These are phyloP conservation scores for Darwinula stevensoni DNA, from an alignment of 2,888 invertebrate genomes.

Conservation along the genomic window DNA sequence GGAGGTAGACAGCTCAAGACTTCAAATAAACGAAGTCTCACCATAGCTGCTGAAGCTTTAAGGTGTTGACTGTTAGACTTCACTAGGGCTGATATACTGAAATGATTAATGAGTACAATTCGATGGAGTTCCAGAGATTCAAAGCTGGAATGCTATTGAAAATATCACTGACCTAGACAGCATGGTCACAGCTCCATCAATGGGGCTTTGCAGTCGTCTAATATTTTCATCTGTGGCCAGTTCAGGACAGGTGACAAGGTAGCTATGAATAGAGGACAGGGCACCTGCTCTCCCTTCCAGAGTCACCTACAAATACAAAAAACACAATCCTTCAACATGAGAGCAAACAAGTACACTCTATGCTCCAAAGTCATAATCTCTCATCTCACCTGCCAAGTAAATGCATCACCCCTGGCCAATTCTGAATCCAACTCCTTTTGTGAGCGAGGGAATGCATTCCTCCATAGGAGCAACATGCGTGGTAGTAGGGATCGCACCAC, in stretches of 20 bases:
- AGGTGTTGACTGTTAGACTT: conserved; percentile 74
- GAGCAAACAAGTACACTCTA: too few relatives aligned
- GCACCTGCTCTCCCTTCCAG: conserved; percentile 88
- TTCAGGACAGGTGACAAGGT: conserved; percentile 65
- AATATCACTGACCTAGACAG: conserved; percentile 44
- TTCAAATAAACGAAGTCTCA: conserved; percentile 70
- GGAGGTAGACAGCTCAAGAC: conserved; percentile 46
- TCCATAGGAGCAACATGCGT: conserved; percentile 76
- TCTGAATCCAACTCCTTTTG: conserved; percentile 89
- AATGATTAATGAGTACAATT: too few relatives aligned
- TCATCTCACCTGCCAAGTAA: conserved; percentile 90
- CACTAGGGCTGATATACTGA: too few relatives aligned
- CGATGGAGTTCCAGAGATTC: too few relatives aligned
- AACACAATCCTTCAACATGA: conserved; percentile 10
- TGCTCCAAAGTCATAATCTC: too few relatives aligned
- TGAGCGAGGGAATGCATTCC: conserved; percentile 88
- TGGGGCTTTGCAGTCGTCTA: conserved; percentile 54
- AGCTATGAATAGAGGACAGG: conserved; percentile 75
- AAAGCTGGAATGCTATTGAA: conserved; percentile 39
- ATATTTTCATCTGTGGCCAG: conserved; percentile 62
- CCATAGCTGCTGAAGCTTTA: conserved; percentile 77
- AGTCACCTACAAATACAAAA: conserved; percentile 29
- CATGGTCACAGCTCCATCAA: conserved; percentile 84
- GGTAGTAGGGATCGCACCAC: conserved; percentile 76
- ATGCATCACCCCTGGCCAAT: conserved; percentile 69